A percentile compares a stretch with the other conserved stretches of the same genome.
phyloP scores from a whole-genome alignment of 2,113 vertebrate genomes.

The Trichomycterus rosablanca region DNA sequence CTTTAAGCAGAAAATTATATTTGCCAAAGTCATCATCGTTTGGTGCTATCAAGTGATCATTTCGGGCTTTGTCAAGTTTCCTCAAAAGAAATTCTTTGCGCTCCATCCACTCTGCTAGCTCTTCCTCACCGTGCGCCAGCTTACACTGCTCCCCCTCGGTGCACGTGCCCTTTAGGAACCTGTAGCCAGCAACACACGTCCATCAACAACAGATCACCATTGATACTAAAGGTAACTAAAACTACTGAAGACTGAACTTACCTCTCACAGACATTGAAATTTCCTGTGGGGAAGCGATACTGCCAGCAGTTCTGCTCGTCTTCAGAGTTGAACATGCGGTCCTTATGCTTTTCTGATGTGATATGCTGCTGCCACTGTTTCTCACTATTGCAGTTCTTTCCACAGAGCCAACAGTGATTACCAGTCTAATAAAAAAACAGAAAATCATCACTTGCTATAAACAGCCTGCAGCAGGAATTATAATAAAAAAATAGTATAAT shows the following conservation, averaged over 20 bases:
- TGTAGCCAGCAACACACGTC: slow-evolving; percentile 44
- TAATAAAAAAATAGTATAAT: neutral
- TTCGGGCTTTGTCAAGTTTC: slow-evolving; percentile 94
- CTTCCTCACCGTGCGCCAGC: slow-evolving; percentile 87
- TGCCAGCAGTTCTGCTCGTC: slow-evolving; percentile 98
- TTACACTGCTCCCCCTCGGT: slow-evolving; percentile 83
- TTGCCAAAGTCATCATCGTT: slow-evolving; percentile 99
- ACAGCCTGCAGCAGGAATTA: neutral
- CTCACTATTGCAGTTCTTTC: slow-evolving; percentile 98
- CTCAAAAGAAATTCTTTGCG: slow-evolving; percentile 88
- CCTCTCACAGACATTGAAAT: slow-evolving; percentile 91
- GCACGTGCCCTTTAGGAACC: slow-evolving; percentile 82
- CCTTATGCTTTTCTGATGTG: slow-evolving; percentile 96
- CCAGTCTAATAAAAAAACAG: slow-evolving; percentile 73
- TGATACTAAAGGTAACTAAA: no score
- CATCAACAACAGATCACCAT: slow-evolving; percentile 6
- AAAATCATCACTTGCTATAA: neutral
- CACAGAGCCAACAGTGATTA: slow-evolving; percentile 97
- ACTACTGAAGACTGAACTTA: slow-evolving; percentile 56
- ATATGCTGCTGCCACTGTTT: slow-evolving; percentile 99
- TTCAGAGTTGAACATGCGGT: slow-evolving; percentile 93
- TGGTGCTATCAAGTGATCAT: slow-evolving; percentile 95
- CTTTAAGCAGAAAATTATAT: slow-evolving; percentile 99
- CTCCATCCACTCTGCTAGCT: slow-evolving; percentile 91
- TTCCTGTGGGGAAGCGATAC: slow-evolving; percentile 92